Base-by-base conservation (phyloP, 2,113 vertebrate species). In the Ciconia boyciana region DNA sequence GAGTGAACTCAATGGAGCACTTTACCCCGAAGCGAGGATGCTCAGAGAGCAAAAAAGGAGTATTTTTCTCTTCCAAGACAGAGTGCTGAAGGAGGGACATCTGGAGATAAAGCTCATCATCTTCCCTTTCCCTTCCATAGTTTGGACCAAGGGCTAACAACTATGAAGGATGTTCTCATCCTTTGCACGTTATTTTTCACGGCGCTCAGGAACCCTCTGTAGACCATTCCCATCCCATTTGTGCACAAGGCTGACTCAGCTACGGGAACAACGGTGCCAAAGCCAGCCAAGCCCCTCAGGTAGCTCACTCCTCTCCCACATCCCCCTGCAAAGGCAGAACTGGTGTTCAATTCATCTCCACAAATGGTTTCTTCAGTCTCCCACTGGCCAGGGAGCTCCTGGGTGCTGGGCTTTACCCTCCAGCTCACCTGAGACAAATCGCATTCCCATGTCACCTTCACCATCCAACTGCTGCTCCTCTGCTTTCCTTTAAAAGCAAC, bases 181-280 rank as follows among this genome's bases (percentile, higher is more conserved):
- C 51, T 60, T 26, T 46, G 90, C 31, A 41, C 17, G 1, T 57
- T 13, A 7, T 43, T 66, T 29, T 43, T 49, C 58, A 57, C 1
- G 2, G 43, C 7, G 8, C 31, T 66, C 28, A 57, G 52, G 71
- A 68, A 17, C 48, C 7, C 44, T 71, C 21, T 5, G 2, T 0
- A 74, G 55, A 54, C 43, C 32, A 16, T 6, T 60, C 71, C 60
- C 60, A 86, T 3, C 18, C 46, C 31, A 17, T 15, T 14, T 66
- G 17, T 7, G 19, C 12, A 5, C 2, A 0, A 89, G 28, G 25
- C 8, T 65, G 43, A 83, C 41, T 29, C 54, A 58, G 46, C 34
- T 78, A 13, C 0, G 0, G 31, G 7, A 80, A 66, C 0, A 3
- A 79, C 66, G 0, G 0, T 55, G 43, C 22, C n/a, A 72, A 80